Percentiles rank a stretch among this genome's conserved stretches.
Conservation (phyloP, 2,797 vertebrate species). For the Sparidentex hasta region DNA sequence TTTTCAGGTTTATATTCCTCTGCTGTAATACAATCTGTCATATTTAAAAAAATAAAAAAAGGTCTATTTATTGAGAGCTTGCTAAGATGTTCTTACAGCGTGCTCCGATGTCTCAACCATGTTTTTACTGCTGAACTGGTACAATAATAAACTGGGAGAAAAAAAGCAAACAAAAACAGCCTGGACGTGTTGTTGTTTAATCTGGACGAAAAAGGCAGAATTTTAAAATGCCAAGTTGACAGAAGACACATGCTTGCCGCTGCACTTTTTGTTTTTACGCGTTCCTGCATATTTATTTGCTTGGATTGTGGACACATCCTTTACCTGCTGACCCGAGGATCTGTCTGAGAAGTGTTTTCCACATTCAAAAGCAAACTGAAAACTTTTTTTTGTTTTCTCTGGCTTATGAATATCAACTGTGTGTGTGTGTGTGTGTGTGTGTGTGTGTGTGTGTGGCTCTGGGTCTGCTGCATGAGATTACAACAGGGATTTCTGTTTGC, state of each 20-base stretch:
- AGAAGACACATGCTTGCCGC: constrained; percentile 21
- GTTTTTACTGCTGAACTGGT: constrained; percentile 89
- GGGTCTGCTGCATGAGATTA: not conserved
- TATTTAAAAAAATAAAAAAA: constrained; percentile 86
- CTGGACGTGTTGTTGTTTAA: constrained; percentile 47
- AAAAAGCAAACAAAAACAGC: constrained; percentile 67
- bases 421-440: too few species aligned
- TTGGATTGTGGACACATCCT: constrained; percentile 13
- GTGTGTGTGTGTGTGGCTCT: too few species aligned
- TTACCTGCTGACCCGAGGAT: constrained; percentile 40
- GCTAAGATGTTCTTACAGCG: constrained; percentile 63
- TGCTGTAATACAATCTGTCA: constrained; percentile 88
- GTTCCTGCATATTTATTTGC: constrained; percentile 36
- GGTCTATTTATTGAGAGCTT: constrained; percentile 81
- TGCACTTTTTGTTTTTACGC: constrained; percentile 14
- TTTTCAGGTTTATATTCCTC: constrained; percentile 80
- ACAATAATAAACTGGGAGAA: constrained; percentile 87
- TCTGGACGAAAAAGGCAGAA: constrained; percentile 30
- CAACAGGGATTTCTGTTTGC: not conserved
- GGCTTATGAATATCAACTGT: not conserved
- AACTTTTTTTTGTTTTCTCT: constrained; percentile 17
- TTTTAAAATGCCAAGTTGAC: constrained; percentile 15
- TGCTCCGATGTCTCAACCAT: constrained; percentile 81
- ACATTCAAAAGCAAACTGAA: constrained; percentile 28
- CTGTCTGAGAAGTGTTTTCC: constrained; percentile 18